Evolutionary conservation across 2,113 vertebrate species (phyloP), one percentile per base, ranked within the genome.

Genomic region (Trematocara variabile): DNA sequence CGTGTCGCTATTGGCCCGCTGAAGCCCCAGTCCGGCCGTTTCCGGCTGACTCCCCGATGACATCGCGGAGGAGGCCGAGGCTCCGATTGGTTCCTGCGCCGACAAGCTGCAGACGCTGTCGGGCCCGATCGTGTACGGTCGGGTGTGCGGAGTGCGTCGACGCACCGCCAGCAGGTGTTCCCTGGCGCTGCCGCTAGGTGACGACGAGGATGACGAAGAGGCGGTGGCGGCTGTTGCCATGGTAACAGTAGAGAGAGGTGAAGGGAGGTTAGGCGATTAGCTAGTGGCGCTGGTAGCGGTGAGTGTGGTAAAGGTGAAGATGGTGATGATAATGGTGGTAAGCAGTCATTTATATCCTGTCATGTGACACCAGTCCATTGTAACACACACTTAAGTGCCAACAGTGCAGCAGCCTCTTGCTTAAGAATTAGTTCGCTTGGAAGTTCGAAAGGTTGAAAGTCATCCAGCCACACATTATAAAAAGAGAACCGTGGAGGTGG

Each of bases 1-100:
- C 0, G 99, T 99, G 96, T 99, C 99, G 1, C 99, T 99, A 91
- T 99, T 99, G 94, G 99, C 98, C 60, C 98, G 94, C 87, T 97
- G 98, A 3, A 99, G 92, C 81, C 97, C 97, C 96, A 98, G 91
- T 54, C 46, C 83, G 0, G 80, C 2, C 0, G 25, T 25, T 60
- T 95, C 95, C 7, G 78, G 4, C 16, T 91, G 86, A 28, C 14
- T 78, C 9, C 54, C 89, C 1, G 88, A 81, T 1, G 88, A 33
- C 84, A 86, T 37, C 1, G 37, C 2, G 0, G 88, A 84, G 94
- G 96, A 93, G 94, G 91, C 3, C 1, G 89, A 86, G 25, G 41
- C 7, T 1, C 48, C 56, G 0, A 95, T 86, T 2, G 79, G 79
- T 58, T 92, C 95, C 95, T 97, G 97, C 3, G 95, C 94, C 0